Conservation (phyloP, 2,888 invertebrate genomes). For the Diarsia rubi region DNA sequence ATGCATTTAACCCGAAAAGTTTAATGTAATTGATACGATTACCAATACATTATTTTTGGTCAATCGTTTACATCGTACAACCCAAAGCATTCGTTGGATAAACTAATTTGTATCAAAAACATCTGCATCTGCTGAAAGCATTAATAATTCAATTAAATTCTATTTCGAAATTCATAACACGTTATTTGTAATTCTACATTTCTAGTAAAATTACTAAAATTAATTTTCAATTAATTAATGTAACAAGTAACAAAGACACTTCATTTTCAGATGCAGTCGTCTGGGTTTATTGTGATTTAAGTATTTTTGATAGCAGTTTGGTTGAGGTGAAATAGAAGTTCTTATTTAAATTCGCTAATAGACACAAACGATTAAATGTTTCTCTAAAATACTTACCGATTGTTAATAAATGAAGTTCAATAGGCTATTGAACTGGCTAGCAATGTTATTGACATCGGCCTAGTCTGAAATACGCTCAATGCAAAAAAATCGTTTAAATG, state of each 20-base stretch:
- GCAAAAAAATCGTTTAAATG: slow-evolving; percentile 32
- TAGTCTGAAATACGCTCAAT: slow-evolving; percentile 12
- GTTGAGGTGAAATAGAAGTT: slow-evolving; percentile 1
- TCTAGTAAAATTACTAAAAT: not conserved
- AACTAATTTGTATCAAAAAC: slow-evolving; percentile 1
- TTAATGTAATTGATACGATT: not conserved
- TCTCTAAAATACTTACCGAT: slow-evolving; percentile 7
- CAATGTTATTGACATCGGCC: slow-evolving; percentile 5
- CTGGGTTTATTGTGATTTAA: not conserved
- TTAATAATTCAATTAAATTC: not conserved
- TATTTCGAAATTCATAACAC: not conserved
- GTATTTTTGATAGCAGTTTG: not conserved
- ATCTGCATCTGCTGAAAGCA: not conserved
- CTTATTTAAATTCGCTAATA: not conserved
- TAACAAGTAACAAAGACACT: not conserved
- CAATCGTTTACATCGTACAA: not conserved
- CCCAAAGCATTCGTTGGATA: not conserved
- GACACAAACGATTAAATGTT: slow-evolving; percentile 8
- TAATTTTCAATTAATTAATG: not conserved
- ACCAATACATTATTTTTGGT: not conserved
- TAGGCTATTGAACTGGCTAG: slow-evolving; percentile 18
- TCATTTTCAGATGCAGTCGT: not conserved
- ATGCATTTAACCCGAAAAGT: not conserved
- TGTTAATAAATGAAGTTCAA: slow-evolving; percentile 24
- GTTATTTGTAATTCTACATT: not conserved